Evolutionary conservation across 2,797 vertebrate genomes (phyloP).

Genomic region (Hippocampus kuda): DNA sequence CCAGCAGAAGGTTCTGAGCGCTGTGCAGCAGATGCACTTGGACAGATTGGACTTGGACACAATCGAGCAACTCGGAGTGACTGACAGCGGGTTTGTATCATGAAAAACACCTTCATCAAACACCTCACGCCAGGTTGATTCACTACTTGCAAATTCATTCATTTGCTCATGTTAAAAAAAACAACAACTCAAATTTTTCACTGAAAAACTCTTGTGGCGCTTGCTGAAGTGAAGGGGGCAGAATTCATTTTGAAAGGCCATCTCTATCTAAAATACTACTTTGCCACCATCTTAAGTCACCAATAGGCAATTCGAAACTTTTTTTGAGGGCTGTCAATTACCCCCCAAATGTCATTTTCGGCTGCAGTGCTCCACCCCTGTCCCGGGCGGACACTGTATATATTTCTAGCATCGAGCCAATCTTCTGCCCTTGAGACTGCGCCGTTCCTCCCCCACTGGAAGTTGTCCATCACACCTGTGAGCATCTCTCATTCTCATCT

Average conservation of each 20-base stretch:
- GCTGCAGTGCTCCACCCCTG: not conserved
- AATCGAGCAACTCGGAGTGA: conserved; percentile 56
- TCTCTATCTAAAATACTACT: no score
- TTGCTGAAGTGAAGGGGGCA: no score
- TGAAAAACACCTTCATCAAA: not conserved
- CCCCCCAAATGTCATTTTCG: not conserved
- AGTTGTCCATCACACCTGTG: conserved; percentile 46
- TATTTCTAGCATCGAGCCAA: conserved; percentile 14
- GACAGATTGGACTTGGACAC: conserved; percentile 72
- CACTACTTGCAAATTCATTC: no score
- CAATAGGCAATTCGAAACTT: not conserved
- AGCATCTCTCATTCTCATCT: conserved; percentile 32
- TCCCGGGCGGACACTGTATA: not conserved
- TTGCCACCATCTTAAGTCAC: no score
- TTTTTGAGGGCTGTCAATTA: not conserved
- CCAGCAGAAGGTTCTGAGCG: conserved; percentile 73
- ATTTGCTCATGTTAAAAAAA: no score
- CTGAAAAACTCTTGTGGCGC: no score
- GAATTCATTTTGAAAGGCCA: no score
- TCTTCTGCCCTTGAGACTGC: conserved; percentile 23
- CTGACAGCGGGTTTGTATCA: conserved; percentile 72
- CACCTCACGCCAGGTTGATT: no score
- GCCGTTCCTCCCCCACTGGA: conserved; percentile 49
- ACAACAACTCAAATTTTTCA: no score
- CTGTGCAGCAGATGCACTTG: conserved; percentile 71